Evolutionary conservation across 1,140 invertebrate genomes (phyloP), one percentile per base, ranked within the genome.

Genomic region (Apolygus lucorum): DNA sequence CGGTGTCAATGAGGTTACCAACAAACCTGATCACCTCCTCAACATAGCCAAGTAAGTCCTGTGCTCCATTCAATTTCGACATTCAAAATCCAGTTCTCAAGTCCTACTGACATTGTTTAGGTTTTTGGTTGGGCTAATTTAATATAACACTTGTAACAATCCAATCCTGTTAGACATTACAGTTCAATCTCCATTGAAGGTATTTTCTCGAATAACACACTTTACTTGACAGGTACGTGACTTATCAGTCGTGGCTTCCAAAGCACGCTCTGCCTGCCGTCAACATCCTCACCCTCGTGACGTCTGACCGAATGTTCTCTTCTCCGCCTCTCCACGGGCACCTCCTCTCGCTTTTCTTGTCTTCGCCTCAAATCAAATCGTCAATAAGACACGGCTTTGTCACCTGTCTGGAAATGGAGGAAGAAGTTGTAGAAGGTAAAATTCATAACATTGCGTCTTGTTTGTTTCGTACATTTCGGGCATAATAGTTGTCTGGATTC

Each of bases 311-410:
- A 17, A 49, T 49, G 34, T 49, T 49, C 17, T 80, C 79, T 67
- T 83, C 87, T 54, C 86, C 88, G 0, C 81, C 84, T 27, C 83
- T 86, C 2, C 88, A 89, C 68, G 82, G 83, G 2, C 87, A 91
- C 71, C 79, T 93, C 0, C 80, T 92, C 1, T 87, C 86, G 28
- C 84, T 90, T 17, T 86, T 91, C 69, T 87, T 86, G 0, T 82
- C 82, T 1, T 83, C 85, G 13, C 78, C 84, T 69, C 77, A 79
- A 25, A 75, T 85, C 1, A 76, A 82, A 2, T 80, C 79, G 0
- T 79, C 80, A 49, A 83, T 91, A 67, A 83, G 91, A 29, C 89
- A 92, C 76, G 90, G 90, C 0, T 95, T 96, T 81, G 92, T 96
- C 26, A 91, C 95, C 75, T 91, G 90, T 76, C 77, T 96, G 49